These are phyloP conservation scores for Takifugu ocellatus DNA, from an alignment of 2,797 vertebrate genomes.

Conservation along the genomic window DNA sequence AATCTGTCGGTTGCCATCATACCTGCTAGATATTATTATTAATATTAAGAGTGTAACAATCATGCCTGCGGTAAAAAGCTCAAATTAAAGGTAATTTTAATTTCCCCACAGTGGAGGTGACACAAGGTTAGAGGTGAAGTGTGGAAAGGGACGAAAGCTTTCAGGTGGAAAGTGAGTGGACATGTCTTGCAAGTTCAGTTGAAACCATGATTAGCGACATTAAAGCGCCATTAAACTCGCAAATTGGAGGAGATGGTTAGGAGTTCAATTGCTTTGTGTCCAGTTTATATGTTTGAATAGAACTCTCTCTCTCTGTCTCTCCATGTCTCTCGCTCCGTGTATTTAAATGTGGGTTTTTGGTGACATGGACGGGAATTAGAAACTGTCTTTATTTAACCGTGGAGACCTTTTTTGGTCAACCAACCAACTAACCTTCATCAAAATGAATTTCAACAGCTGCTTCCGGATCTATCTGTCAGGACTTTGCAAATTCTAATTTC, in stretches of 20 bases:
- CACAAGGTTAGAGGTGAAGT: conserved; percentile 64
- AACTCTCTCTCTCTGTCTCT: no score
- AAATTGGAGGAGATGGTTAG: conserved; percentile 74
- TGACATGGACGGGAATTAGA: no score
- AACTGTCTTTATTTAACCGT: conserved; percentile 1
- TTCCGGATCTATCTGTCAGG: conserved; percentile 59
- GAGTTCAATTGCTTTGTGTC: conserved; percentile 57
- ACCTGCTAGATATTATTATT: no score
- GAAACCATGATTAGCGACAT: conserved; percentile 80
- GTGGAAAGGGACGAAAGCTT: conserved; percentile 64
- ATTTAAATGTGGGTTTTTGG: background rate
- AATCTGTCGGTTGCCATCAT: no score
- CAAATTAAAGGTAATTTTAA: no score
- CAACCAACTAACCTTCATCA: conserved; percentile 41
- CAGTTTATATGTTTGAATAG: no score
- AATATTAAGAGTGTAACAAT: no score
- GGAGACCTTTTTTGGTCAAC: conserved; percentile 35
- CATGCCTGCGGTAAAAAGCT: no score
- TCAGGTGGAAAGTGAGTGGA: conserved; percentile 77
- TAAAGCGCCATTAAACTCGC: conserved; percentile 83
- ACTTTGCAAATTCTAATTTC: conserved; percentile 54
- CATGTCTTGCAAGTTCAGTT: conserved; percentile 83
- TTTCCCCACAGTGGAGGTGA: no score
- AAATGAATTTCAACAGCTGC: conserved; percentile 51
- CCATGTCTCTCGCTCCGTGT: no score